Conservation (phyloP, 2,797 vertebrate genomes). For the Thaleichthys pacificus region DNA sequence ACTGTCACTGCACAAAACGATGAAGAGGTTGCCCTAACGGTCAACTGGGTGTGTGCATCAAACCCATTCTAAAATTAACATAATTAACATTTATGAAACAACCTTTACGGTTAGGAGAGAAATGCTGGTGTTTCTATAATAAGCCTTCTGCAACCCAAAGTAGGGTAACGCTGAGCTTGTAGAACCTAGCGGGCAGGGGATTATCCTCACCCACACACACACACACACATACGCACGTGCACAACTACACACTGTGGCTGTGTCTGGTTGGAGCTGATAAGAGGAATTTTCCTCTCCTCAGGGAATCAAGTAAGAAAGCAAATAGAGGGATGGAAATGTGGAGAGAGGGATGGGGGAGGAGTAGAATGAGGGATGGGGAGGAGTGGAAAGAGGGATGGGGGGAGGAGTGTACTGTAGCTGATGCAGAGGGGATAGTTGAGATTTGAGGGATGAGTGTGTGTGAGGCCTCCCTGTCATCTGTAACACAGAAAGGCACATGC, state of each 20-base stretch:
- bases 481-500: not conserved
- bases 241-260: conserved; percentile 26
- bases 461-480: no score
- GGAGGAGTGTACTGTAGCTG: not conserved
- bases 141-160: conserved; percentile 51
- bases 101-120: conserved; percentile 48
- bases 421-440: not conserved
- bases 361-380: not conserved
- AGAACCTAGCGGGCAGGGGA: conserved; percentile 49
- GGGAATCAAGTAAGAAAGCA: conserved; percentile 58
- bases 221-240: conserved; percentile 11
- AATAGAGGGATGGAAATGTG: conserved; percentile 48
- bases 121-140: conserved; percentile 47
- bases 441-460: no score
- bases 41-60: conserved; percentile 23
- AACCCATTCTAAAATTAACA: conserved; percentile 45
- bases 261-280: conserved; percentile 72
- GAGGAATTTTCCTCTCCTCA: conserved; percentile 58
- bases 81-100: conserved; percentile 46
- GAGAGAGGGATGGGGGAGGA: conserved; percentile 22
- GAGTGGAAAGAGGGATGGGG: not conserved
- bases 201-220: conserved; percentile 52
- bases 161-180: conserved; percentile 56
- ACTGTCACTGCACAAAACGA: conserved; percentile 8
- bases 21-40: conserved; percentile 9